Evolutionary conservation across 1,140 invertebrate species (phyloP).

Genomic region (Thrips palmi): DNA sequence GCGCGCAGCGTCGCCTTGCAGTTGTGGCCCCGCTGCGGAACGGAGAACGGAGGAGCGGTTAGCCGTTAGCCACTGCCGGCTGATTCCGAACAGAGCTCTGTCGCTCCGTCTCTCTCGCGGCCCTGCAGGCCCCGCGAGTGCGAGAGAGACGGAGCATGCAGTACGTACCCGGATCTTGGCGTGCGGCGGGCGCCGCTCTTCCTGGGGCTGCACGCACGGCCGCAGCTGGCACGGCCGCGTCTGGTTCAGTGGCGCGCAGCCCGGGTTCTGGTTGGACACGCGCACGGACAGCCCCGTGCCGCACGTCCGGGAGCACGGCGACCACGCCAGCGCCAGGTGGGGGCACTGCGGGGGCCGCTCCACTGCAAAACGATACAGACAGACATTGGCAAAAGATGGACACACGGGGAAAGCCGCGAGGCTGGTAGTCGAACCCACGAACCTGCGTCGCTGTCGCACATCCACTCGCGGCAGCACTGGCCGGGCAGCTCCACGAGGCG

Average conservation of each 20-base stretch:
- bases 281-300: constrained; percentile 40
- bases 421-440: constrained; percentile 6
- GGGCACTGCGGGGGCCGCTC: constrained; percentile 23
- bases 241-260: constrained; percentile 35
- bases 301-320: constrained; percentile 36
- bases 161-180: background rate
- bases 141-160: background rate
- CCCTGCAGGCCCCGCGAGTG: background rate
- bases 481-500: constrained; percentile 42
- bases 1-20: constrained; percentile 42
- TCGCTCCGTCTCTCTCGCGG: background rate
- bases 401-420: background rate
- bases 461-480: constrained; percentile 54
- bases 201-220: constrained; percentile 19
- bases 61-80: background rate
- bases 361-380: constrained; percentile 17
- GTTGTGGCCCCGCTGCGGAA: constrained; percentile 36
- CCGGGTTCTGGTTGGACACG: constrained; percentile 35
- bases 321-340: constrained; percentile 34
- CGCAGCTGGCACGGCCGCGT: constrained; percentile 38
- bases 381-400: background rate
- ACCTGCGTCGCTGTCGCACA: constrained; percentile 42
- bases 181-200: constrained; percentile 13
- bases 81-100: background rate
- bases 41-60: constrained; percentile 3